phyloP scores from a whole-genome alignment of 2,797 vertebrate species.

The Alosa sapidissima region DNA sequence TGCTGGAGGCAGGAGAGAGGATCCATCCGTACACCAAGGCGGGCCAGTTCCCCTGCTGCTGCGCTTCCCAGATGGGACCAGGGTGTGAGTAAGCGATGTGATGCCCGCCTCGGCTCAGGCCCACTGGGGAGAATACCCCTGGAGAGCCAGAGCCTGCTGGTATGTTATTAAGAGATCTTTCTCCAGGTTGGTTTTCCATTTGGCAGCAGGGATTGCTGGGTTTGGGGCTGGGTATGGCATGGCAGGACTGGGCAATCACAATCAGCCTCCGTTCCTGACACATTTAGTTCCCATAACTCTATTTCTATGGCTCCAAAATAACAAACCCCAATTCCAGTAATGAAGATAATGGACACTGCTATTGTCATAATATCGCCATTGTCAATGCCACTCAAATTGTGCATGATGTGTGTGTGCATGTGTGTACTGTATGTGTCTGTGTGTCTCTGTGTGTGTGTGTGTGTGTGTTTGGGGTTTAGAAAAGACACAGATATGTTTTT shows the following conservation, averaged over 20 bases:
- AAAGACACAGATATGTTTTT: neutral
- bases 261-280: neutral
- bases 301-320: neutral
- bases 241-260: neutral
- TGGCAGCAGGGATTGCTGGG: neutral
- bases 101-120: neutral
- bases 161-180: neutral
- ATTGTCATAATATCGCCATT: neutral
- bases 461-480: neutral
- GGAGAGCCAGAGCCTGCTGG: neutral
- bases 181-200: neutral
- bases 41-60: neutral
- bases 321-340: neutral
- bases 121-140: too few species aligned
- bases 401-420: neutral
- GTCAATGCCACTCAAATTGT: neutral
- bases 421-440: neutral
- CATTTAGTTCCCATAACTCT: neutral
- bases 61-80: neutral
- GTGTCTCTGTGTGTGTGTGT: neutral
- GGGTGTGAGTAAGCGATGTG: neutral
- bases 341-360: neutral
- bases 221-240: neutral
- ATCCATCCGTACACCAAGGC: neutral
- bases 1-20: neutral